A percentile compares a stretch with the other conserved stretches of the same genome.
These are phyloP conservation scores for Cladopsammia gracilis DNA, from an alignment of 64 coral and sea anemone genomes.

Conservation along the genomic window DNA sequence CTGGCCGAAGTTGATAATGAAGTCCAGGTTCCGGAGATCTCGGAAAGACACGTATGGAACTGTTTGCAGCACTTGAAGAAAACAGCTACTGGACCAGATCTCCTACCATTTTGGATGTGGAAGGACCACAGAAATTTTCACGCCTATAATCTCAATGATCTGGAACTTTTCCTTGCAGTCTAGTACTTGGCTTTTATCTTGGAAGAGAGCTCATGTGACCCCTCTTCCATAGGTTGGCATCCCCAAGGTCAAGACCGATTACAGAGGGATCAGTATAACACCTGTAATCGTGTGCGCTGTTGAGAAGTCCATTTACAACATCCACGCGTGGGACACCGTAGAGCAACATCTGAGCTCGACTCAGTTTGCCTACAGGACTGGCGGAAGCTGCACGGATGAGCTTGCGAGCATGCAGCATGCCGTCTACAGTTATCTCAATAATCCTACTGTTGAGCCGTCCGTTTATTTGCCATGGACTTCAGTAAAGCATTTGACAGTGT, in stretches of 20 bases:
- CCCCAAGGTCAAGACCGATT: slow-evolving; percentile 59
- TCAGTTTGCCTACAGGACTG: slow-evolving; percentile 63
- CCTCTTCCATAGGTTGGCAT: slow-evolving; percentile 62
- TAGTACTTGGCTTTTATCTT: slow-evolving; percentile 56
- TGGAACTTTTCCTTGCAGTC: slow-evolving; percentile 39
- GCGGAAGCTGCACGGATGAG: slow-evolving; percentile 61
- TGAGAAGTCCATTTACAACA: slow-evolving; percentile 47
- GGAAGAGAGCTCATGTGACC: slow-evolving; percentile 64
- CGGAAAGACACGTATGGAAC: too few species aligned
- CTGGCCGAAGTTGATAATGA: too few species aligned
- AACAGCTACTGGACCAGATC: too few species aligned
- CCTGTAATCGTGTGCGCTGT: slow-evolving; percentile 57
- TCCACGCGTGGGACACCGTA: slow-evolving; percentile 47
- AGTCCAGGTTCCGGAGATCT: too few species aligned
- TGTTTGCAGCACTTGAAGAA: too few species aligned
- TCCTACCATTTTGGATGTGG: too few species aligned
- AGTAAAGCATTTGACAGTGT: slow-evolving; percentile 64
- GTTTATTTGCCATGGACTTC: slow-evolving; percentile 63
- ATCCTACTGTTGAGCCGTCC: slow-evolving; percentile 51
- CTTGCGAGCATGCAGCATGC: slow-evolving; percentile 49
- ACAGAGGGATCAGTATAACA: slow-evolving; percentile 68
- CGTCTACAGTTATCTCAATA: slow-evolving; percentile 27
- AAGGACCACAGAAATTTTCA: too few species aligned
- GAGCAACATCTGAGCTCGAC: slow-evolving; percentile 52
- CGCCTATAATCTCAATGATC: too few species aligned